phyloP scores from a whole-genome alignment of 2,888 invertebrate species.

The Meghimatium bilineatum region DNA sequence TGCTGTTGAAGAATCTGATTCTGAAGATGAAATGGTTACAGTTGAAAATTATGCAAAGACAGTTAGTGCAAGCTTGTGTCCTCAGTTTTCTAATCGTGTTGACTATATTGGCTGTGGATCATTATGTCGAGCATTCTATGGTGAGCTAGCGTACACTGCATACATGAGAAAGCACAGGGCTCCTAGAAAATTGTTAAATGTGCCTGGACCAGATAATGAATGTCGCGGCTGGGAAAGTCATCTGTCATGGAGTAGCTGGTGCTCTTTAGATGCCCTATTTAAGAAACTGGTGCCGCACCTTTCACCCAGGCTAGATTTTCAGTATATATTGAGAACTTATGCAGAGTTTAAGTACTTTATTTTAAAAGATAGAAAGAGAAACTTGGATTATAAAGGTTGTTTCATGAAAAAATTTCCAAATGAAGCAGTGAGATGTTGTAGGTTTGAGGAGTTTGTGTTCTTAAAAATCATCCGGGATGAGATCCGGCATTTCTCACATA shows the following conservation, averaged over 20 bases:
- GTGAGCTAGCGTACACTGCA: constrained; percentile 39
- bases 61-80: background rate
- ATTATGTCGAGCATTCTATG: constrained; percentile 35
- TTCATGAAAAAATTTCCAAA: constrained; percentile 7
- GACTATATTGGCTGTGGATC: constrained; percentile 7
- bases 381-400: constrained; percentile 30
- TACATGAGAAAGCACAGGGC: constrained; percentile 25
- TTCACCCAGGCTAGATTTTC: constrained; percentile 45
- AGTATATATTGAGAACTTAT: constrained; percentile 40
- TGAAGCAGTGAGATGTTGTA: constrained; percentile 12
- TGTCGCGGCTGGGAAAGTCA: constrained; percentile 39
- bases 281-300: constrained; percentile 41
- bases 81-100: background rate
- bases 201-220: constrained; percentile 21
- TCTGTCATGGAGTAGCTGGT: constrained; percentile 38
- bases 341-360: constrained; percentile 40
- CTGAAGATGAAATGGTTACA: constrained; percentile 44
- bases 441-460: constrained; percentile 42
- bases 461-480: constrained; percentile 41
- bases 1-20: constrained; percentile 37
- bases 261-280: constrained; percentile 24
- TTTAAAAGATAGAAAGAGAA: constrained; percentile 30
- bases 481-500: constrained; percentile 26
- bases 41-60: constrained; percentile 32
- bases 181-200: constrained; percentile 9